These are phyloP conservation scores for Cyphomyrmex costatus DNA, from an alignment of 1,140 invertebrate genomes.

Conservation along the genomic window DNA sequence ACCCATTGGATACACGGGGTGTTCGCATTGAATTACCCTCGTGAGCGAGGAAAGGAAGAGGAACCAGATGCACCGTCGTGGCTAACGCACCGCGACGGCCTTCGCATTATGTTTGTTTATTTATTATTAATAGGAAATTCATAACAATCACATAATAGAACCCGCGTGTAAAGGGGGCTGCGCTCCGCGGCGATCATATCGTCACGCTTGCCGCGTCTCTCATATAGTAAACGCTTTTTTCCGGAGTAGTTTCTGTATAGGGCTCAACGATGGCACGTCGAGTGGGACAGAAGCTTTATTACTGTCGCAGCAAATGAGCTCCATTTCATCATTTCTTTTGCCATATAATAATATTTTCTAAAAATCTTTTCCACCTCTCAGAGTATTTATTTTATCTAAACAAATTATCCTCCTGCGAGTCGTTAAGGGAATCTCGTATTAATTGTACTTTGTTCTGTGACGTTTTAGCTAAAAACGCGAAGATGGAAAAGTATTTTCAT, in stretches of 20 bases:
- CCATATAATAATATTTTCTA: conserved; percentile 14
- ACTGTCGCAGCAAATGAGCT: conserved; percentile 5
- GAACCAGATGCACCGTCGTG: conserved; percentile 83
- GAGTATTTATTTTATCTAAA: neutral
- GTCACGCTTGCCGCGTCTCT: conserved; percentile 78
- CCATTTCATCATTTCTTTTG: conserved; percentile 19
- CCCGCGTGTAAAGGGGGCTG: conserved; percentile 59
- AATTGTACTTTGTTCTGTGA: neutral
- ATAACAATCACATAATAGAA: conserved; percentile 86
- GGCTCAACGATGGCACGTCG: conserved; percentile 67
- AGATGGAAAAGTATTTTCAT: neutral
- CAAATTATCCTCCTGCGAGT: neutral
- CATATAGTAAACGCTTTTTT: conserved; percentile 74
- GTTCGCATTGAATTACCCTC: conserved; percentile 63
- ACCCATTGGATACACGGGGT: conserved; percentile 31
- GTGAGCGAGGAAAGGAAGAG: conserved; percentile 59
- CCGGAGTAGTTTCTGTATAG: conserved; percentile 79
- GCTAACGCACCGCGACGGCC: conserved; percentile 84
- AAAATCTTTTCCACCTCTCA: neutral
- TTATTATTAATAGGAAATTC: conserved; percentile 87
- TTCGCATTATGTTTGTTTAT: conserved; percentile 86
- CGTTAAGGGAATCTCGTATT: neutral
- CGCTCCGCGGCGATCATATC: conserved; percentile 52
- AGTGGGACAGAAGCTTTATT: conserved; percentile 8
- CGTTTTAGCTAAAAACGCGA: neutral